These are phyloP conservation scores for Dorcus hopei DNA, from an alignment of 2,888 invertebrate genomes.

Conservation along the genomic window DNA sequence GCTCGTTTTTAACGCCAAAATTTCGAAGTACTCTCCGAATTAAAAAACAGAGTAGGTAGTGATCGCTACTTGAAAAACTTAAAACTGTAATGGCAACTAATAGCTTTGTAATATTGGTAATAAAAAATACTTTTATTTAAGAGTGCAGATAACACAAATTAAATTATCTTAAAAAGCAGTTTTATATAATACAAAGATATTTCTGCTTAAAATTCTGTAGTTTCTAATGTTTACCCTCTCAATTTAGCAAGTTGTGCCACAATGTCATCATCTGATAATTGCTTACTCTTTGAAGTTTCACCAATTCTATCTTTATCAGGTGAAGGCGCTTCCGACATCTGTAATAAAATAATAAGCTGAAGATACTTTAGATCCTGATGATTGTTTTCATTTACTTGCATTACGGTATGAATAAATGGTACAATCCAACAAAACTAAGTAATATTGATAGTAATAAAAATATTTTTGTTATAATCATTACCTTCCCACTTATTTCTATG, in stretches of 20 bases:
- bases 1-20: too few species aligned
- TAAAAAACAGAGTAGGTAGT: too few species aligned
- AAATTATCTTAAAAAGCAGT: neutral
- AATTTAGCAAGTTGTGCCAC: slow-evolving; percentile 66
- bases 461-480: slow-evolving; percentile 39
- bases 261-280: slow-evolving; percentile 65
- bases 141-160: too few species aligned
- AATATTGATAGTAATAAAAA: neutral
- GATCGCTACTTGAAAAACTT: too few species aligned
- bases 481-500: slow-evolving; percentile 89
- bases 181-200: neutral
- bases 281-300: slow-evolving; percentile 47
- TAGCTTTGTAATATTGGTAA: too few species aligned
- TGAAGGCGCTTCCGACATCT: slow-evolving; percentile 65
- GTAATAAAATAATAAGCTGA: slow-evolving; percentile 21
- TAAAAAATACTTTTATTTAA: too few species aligned
- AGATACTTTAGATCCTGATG: neutral
- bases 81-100: too few species aligned
- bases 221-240: slow-evolving; percentile 26
- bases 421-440: neutral
- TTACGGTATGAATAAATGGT: neutral
- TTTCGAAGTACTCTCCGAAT: too few species aligned
- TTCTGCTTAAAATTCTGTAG: too few species aligned
- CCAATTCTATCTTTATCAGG: slow-evolving; percentile 61
- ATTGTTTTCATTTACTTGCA: neutral